Evolutionary conservation across 2,888 invertebrate species (phyloP).

Genomic region (Oscheius myriophilus): DNA sequence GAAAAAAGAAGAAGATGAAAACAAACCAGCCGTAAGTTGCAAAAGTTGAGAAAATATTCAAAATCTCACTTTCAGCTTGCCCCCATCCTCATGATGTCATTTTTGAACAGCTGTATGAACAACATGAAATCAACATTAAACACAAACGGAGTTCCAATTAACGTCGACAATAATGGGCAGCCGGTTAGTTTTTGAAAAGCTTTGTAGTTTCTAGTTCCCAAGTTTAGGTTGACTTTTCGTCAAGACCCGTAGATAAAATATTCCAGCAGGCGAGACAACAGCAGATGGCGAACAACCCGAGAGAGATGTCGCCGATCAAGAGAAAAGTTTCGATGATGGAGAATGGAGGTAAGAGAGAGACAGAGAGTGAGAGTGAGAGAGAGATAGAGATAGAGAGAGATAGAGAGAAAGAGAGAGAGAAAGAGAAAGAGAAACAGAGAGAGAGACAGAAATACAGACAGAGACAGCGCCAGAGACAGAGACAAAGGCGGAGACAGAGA

Average conservation of each 20-base stretch:
- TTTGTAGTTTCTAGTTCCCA: not conserved
- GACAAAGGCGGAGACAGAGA: not conserved
- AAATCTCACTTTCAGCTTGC: conserved; percentile 49
- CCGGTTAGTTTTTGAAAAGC: conserved; percentile 40
- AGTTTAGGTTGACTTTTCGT: conserved; percentile 63
- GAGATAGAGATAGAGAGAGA: not conserved
- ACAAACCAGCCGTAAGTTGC: conserved; percentile 50
- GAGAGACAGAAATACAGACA: not conserved
- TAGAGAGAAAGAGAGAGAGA: not conserved
- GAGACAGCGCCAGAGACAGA: not conserved
- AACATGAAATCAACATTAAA: conserved; percentile 60
- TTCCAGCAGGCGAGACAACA: conserved; percentile 64
- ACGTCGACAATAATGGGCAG: conserved; percentile 55
- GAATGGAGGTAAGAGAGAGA: not conserved
- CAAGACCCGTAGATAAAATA: conserved; percentile 66
- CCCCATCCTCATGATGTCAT: conserved; percentile 66
- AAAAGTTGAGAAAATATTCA: not conserved
- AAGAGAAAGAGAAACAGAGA: not conserved
- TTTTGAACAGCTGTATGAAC: conserved; percentile 64
- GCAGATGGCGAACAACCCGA: conserved; percentile 35
- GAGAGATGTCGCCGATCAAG: conserved; percentile 25
- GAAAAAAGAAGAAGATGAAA: conserved; percentile 36
- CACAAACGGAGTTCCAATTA: conserved; percentile 55
- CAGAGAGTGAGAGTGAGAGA: not conserved
- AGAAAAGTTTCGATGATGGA: conserved; percentile 7